Conservation (phyloP, 2,113 vertebrate genomes). For the Dolichotis patagonum region DNA sequence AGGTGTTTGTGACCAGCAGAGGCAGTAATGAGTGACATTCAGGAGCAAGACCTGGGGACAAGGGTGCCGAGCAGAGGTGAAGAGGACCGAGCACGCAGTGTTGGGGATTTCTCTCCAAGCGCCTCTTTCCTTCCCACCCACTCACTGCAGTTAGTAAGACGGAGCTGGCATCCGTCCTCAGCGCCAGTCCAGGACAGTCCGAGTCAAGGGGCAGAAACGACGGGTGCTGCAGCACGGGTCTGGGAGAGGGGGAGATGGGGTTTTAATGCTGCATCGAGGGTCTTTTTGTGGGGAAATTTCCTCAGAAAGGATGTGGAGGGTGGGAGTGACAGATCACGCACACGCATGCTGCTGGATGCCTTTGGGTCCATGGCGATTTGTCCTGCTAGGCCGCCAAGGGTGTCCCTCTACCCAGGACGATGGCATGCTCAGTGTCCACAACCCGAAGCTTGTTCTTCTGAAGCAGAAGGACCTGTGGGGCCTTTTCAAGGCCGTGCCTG, state of each 20-base stretch:
- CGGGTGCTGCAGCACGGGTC: not conserved
- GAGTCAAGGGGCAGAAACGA: not conserved
- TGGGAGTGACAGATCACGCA: not conserved
- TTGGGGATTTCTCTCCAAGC: not conserved
- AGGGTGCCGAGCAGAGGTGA: not conserved
- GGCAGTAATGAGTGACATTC: not conserved
- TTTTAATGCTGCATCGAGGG: not conserved
- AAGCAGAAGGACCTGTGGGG: not conserved
- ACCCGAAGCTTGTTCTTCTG: not conserved
- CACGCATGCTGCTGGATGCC: constrained; percentile 18
- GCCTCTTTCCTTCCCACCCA: not conserved
- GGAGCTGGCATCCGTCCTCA: not conserved
- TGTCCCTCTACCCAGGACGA: not conserved
- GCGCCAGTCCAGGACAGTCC: not conserved
- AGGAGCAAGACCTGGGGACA: constrained; percentile 7
- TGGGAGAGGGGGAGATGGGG: not conserved
- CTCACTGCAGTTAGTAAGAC: not conserved
- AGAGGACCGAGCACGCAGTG: not conserved
- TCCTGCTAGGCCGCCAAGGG: not conserved
- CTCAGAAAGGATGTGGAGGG: not conserved
- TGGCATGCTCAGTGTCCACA: not conserved
- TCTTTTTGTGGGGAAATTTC: not conserved
- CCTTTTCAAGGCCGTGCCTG: not conserved
- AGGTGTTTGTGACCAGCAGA: not conserved
- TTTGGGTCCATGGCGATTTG: constrained; percentile 62